Evolutionary conservation across 1,140 invertebrate species (phyloP).

Genomic region (Drosophila lacertosa): DNA sequence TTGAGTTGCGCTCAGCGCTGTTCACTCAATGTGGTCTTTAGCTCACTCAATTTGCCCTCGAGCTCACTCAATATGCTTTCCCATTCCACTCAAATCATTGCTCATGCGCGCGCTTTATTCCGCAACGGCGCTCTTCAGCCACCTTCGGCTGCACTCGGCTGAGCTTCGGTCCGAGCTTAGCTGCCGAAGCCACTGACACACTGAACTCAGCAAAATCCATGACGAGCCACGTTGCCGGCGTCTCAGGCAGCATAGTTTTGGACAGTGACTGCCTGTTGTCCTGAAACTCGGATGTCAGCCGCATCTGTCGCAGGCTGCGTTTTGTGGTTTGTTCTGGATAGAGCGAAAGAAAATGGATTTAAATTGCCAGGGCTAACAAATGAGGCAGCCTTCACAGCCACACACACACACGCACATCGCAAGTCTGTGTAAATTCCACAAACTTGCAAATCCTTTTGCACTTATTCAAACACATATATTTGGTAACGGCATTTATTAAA

Average conservation of each 20-base stretch:
- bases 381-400: conserved; percentile 37
- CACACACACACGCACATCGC: no score
- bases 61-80: conserved; percentile 31
- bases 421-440: conserved; percentile 74
- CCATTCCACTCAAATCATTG: conserved; percentile 35
- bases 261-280: no score
- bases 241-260: conserved; percentile 27
- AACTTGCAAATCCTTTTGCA: conserved; percentile 64
- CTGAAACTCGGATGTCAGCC: conserved; percentile 75
- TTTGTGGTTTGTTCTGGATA: conserved; percentile 54
- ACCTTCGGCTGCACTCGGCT: conserved; percentile 21
- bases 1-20: background rate
- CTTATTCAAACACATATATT: conserved; percentile 64
- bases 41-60: no score
- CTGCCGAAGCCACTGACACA: conserved; percentile 61
- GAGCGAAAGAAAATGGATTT: conserved; percentile 80
- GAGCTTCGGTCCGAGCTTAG: conserved; percentile 28
- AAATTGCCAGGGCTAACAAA: conserved; percentile 69
- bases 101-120: conserved; percentile 61
- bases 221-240: conserved; percentile 22
- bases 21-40: no score
- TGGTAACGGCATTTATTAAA: conserved; percentile 39
- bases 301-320: conserved; percentile 59
- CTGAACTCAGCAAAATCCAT: conserved; percentile 60
- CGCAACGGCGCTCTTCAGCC: conserved; percentile 39